Conservation (phyloP, 2,888 invertebrate species). For the Hirtodrosophila cameraria region DNA sequence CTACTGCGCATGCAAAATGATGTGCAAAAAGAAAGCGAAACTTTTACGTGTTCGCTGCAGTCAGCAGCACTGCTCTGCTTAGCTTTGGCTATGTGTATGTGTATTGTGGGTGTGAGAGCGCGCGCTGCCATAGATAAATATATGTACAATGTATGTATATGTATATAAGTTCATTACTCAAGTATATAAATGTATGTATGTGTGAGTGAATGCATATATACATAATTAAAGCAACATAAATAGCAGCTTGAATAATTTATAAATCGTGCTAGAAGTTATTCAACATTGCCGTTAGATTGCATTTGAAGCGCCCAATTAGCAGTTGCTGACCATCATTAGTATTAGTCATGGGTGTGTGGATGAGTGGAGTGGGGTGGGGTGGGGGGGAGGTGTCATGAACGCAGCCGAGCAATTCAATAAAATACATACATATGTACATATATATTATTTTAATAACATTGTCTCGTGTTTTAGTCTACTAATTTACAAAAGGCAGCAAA, state of each 20-base stretch:
- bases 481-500: constrained; percentile 43
- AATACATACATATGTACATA: too few relatives aligned
- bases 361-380: constrained; percentile 1
- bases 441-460: constrained; percentile 14
- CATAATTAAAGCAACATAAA: constrained; percentile 56
- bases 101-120: constrained; percentile 1
- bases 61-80: constrained; percentile 26
- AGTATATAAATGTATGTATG: constrained; percentile 4
- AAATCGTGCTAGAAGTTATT: constrained; percentile 48
- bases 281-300: constrained; percentile 36
- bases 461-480: constrained; percentile 46
- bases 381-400: constrained; percentile 7
- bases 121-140: too few relatives aligned
- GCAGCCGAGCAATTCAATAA: constrained; percentile 24
- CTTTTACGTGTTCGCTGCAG: constrained; percentile 54
- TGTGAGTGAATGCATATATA: constrained; percentile 18
- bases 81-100: constrained; percentile 3
- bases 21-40: constrained; percentile 81
- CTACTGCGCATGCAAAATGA: constrained; percentile 79
- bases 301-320: constrained; percentile 40
- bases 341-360: constrained; percentile 4
- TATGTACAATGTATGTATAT: constrained; percentile 7
- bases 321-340: constrained; percentile 43
- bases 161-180: background rate
- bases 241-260: constrained; percentile 54